Percentiles rank a stretch among this genome's conserved stretches.
Conservation (phyloP, 2,888 invertebrate species). For the Stenichneumon culpator region DNA sequence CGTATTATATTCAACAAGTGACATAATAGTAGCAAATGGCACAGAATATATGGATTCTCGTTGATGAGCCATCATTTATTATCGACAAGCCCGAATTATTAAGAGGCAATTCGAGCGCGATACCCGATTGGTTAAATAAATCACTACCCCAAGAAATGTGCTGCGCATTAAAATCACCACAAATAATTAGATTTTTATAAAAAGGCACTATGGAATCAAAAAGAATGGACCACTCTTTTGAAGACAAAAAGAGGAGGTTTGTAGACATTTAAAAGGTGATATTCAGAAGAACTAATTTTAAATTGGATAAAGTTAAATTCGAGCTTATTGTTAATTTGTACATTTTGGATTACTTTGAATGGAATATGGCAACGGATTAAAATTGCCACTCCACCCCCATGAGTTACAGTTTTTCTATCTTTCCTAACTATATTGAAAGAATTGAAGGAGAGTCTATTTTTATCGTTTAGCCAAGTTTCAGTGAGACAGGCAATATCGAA, state of each 20-base stretch:
- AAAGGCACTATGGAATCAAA: neutral
- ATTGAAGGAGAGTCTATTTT: neutral
- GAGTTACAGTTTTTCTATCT: neutral
- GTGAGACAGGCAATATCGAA: slow-evolving; percentile 18
- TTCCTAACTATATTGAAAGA: slow-evolving; percentile 1
- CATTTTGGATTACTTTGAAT: neutral
- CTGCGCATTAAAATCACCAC: slow-evolving; percentile 37
- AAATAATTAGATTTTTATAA: slow-evolving; percentile 22
- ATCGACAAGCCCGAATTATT: neutral
- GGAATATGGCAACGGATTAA: neutral
- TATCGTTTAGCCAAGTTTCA: slow-evolving; percentile 7
- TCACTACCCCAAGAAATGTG: slow-evolving; percentile 21
- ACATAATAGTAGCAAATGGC: too few relatives aligned
- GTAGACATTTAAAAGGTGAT: neutral
- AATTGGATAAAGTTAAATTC: neutral
- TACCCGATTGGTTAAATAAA: neutral
- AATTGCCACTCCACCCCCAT: neutral
- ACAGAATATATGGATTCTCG: slow-evolving; percentile 16
- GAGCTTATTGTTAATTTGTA: neutral
- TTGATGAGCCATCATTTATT: neutral
- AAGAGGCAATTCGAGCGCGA: neutral
- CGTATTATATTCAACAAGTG: too few relatives aligned
- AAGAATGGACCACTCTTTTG: neutral
- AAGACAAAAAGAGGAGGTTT: neutral
- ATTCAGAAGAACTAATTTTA: neutral